Conservation (phyloP, 2,113 vertebrate species). For the Patagioenas fasciata region DNA sequence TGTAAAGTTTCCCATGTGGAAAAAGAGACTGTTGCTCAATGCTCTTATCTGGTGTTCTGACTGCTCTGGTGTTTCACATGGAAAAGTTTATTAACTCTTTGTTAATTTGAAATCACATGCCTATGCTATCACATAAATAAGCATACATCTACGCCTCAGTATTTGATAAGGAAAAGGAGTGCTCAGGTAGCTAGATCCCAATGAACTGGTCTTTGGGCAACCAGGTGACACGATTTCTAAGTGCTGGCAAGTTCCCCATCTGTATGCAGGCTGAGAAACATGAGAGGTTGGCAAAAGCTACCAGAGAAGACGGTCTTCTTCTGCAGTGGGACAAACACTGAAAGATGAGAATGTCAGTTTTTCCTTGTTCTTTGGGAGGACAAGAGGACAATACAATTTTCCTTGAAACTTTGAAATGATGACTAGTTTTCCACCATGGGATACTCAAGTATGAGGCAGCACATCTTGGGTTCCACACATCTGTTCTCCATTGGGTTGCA, state of each 20-base stretch:
- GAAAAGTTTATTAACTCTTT: not conserved
- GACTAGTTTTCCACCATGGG: not conserved
- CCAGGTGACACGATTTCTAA: not conserved
- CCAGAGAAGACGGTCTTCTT: not conserved
- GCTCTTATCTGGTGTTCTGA: not conserved
- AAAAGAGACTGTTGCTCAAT: not conserved
- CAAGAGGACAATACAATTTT: not conserved
- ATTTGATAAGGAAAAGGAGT: not conserved
- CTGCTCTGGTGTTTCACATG: not conserved
- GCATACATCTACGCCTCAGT: not conserved
- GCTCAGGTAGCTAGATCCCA: not conserved
- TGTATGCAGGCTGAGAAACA: accelerated
- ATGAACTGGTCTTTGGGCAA: not conserved
- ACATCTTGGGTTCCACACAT: not conserved
- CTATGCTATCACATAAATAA: not conserved
- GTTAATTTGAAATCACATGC: not conserved
- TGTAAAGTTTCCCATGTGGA: not conserved
- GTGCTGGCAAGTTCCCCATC: not conserved
- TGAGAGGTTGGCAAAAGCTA: not conserved
- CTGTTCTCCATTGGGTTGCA: not conserved
- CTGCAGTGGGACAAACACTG: not conserved
- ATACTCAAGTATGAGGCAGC: not conserved
- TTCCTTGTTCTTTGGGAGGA: not conserved
- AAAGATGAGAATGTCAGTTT: not conserved
- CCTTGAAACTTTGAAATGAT: not conserved